Conservation (phyloP, 1,140 invertebrate species). For the Meloidogyne chitwoodi region DNA sequence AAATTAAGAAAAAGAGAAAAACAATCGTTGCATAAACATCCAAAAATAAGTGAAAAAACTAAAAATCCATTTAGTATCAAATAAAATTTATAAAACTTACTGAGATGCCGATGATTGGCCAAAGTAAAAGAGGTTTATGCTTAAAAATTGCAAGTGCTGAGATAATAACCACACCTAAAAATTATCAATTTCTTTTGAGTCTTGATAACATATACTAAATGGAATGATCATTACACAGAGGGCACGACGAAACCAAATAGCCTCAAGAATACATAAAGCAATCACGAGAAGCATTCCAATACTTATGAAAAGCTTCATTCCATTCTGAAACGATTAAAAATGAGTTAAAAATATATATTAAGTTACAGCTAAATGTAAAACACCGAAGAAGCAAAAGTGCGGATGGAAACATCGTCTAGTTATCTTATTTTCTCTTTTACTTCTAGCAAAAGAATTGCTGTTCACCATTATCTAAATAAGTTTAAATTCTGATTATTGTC, state of each 20-base stretch:
- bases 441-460: not conserved
- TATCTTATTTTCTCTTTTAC: not conserved
- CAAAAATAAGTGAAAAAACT: conserved; percentile 41
- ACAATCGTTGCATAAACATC: conserved; percentile 26
- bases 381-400: not conserved
- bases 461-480: not conserved
- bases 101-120: conserved; percentile 40
- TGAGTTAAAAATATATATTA: not conserved
- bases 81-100: not conserved
- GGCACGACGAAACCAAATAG: conserved; percentile 33
- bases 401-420: not conserved
- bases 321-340: conserved; percentile 11
- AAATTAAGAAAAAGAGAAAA: conserved; percentile 40
- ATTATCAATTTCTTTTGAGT: conserved; percentile 8
- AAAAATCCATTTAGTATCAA: not conserved
- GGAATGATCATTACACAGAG: conserved; percentile 33
- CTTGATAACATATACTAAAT: conserved; percentile 10
- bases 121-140: conserved; percentile 18
- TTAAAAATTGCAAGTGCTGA: not conserved
- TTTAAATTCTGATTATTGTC: not conserved
- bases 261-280: conserved; percentile 21
- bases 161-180: conserved; percentile 7
- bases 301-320: conserved; percentile 29
- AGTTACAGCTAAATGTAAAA: not conserved
- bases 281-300: conserved; percentile 25